These are phyloP conservation scores for Taenioides sp. DNA, from an alignment of 2,797 vertebrate genomes.

Conservation along the genomic window DNA sequence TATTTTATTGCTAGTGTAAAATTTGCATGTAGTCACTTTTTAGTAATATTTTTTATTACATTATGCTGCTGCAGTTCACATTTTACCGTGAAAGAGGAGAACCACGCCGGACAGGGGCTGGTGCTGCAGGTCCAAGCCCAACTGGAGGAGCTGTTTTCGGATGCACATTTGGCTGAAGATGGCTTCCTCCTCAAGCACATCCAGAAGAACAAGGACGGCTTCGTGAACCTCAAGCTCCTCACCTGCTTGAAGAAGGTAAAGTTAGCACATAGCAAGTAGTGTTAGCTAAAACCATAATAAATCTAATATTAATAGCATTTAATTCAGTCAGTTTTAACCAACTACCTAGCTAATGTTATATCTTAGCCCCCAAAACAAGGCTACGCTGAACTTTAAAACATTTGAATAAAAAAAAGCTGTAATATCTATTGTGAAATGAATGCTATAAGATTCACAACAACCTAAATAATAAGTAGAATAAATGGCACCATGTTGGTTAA, in stretches of 20 bases:
- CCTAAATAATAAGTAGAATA: no score
- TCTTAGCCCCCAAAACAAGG: no score
- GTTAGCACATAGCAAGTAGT: neutral
- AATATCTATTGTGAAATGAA: no score
- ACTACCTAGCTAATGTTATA: no score
- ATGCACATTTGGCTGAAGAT: constrained; percentile 57
- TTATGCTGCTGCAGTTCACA: constrained; percentile 29
- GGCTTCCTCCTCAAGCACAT: constrained; percentile 61
- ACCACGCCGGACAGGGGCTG: constrained; percentile 25
- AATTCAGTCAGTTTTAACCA: no score
- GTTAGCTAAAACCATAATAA: no score
- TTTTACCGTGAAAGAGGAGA: constrained; percentile 20
- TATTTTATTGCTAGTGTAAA: constrained; percentile 10
- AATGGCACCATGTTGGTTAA: no score
- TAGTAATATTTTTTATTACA: constrained; percentile 15
- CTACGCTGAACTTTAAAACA: no score
- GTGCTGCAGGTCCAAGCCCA: constrained; percentile 41
- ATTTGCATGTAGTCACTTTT: neutral
- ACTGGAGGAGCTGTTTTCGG: constrained; percentile 57
- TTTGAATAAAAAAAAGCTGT: no score
- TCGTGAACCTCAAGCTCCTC: constrained; percentile 61
- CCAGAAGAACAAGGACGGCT: constrained; percentile 53
- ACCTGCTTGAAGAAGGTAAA: constrained; percentile 58
- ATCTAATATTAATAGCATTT: no score
- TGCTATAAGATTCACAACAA: no score